phyloP scores from a whole-genome alignment of 2,888 invertebrate species.

The Hemithea aestivaria region DNA sequence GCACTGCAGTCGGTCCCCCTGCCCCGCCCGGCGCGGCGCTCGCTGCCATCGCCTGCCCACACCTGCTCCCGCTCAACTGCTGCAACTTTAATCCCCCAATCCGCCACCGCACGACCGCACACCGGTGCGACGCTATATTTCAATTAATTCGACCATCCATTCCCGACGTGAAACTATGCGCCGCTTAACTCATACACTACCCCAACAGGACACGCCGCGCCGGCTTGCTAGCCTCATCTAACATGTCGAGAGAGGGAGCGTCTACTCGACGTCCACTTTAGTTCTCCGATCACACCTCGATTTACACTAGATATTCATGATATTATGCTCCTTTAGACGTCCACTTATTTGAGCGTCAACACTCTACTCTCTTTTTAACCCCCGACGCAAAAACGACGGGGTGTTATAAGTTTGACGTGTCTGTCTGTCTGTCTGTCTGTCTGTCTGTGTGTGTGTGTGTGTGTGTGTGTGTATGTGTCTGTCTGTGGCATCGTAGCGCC shows the following conservation, averaged over 20 bases:
- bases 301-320: slow-evolving; percentile 1
- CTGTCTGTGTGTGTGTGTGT: too few species aligned
- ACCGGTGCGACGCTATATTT: slow-evolving; percentile 71
- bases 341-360: slow-evolving; percentile 39
- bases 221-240: slow-evolving; percentile 14
- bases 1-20: slow-evolving; percentile 44
- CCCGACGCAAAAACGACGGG: too few species aligned
- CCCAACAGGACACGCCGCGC: slow-evolving; percentile 30
- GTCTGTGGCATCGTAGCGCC: too few species aligned
- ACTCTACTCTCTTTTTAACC: too few species aligned
- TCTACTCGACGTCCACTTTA: slow-evolving; percentile 34
- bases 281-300: too few species aligned
- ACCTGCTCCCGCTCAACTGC: slow-evolving; percentile 61
- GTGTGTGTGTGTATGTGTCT: too few species aligned
- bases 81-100: slow-evolving; percentile 74
- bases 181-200: slow-evolving; percentile 54
- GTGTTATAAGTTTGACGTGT: too few species aligned
- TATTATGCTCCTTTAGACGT: slow-evolving; percentile 18
- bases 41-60: slow-evolving; percentile 34
- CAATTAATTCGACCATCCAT: slow-evolving; percentile 74
- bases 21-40: slow-evolving; percentile 16
- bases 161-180: slow-evolving; percentile 58
- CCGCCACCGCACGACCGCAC: slow-evolving; percentile 65
- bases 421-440: too few species aligned
- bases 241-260: slow-evolving; percentile 31